phyloP scores from a whole-genome alignment of 1,140 invertebrate species.

The Bombus difficillimus region DNA sequence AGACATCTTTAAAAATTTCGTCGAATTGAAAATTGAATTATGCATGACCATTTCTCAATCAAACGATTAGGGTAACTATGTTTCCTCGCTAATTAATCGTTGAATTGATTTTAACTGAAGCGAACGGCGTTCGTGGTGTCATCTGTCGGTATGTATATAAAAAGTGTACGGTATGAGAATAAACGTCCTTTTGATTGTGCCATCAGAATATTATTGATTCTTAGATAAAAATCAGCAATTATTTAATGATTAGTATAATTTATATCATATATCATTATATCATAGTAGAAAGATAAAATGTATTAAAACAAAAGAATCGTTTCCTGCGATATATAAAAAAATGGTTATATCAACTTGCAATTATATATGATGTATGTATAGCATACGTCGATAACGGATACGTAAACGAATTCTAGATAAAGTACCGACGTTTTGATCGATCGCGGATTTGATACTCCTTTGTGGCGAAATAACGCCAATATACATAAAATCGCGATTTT shows the following conservation, averaged over 20 bases:
- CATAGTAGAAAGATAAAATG: background rate
- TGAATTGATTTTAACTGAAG: background rate
- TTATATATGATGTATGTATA: background rate
- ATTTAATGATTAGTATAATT: background rate
- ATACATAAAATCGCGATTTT: background rate
- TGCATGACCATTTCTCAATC: background rate
- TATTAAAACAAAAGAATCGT: background rate
- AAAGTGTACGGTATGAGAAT: background rate
- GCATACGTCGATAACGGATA: conserved; percentile 1
- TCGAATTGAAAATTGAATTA: background rate
- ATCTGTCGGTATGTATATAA: background rate
- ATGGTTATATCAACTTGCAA: background rate
- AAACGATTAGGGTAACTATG: background rate
- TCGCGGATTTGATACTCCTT: background rate
- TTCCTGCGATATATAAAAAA: background rate
- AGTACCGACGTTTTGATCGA: conserved; percentile 23
- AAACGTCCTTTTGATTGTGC: too few species aligned
- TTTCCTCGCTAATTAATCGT: background rate
- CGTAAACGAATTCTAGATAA: conserved; percentile 28
- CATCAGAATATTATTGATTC: too few species aligned
- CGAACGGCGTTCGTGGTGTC: background rate
- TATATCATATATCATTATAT: background rate
- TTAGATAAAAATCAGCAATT: too few species aligned
- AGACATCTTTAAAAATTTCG: background rate
- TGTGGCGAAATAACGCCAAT: background rate